phyloP scores from a whole-genome alignment of 2,113 vertebrate genomes.

The pig (Sus scrofa) region T2T-Sscrofa CM000812.6:224544501-224545000 shows the following conservation, averaged over 20 bases:
- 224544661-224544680: not conserved
- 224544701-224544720: conserved; percentile 53
- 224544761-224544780: not conserved
- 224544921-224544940: conserved; percentile 50
- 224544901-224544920: conserved; percentile 48
- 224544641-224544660: conserved; percentile 53
- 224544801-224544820: conserved; percentile 44
- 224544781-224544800: not conserved
- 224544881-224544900: not conserved
- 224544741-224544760: conserved; percentile 43
- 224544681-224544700: conserved; percentile 63
- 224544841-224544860: conserved; percentile 26
- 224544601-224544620: conserved; percentile 47
- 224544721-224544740: conserved; percentile 44
- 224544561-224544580: not conserved
- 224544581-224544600: conserved; percentile 17
- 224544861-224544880: conserved; percentile 56
- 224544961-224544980: conserved; percentile 7
- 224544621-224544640: conserved; percentile 54
- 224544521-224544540: not conserved
- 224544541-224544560: not conserved
- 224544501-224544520: not conserved
- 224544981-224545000: not conserved
- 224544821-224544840: conserved; percentile 55
- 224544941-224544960: conserved; percentile 46